Percentiles rank a stretch among this genome's conserved stretches.
Conservation (phyloP, 2,888 invertebrate genomes). For the Dastarcus helophoroides region DNA sequence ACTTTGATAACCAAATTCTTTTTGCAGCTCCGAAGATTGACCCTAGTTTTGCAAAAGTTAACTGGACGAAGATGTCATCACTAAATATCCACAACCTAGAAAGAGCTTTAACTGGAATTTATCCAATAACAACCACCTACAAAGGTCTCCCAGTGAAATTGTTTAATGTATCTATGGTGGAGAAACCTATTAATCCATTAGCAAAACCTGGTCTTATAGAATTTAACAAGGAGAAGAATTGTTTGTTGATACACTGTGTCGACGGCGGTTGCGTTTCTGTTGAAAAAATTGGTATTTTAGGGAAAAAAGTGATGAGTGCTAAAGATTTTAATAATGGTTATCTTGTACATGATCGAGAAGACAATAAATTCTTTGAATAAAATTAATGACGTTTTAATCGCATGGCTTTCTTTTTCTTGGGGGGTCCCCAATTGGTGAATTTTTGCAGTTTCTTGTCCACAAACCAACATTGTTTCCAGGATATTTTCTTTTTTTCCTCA, state of each 20-base stretch:
- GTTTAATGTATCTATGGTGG: constrained; percentile 32
- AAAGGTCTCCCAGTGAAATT: constrained; percentile 50
- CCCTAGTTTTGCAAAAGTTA: constrained; percentile 46
- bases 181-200: constrained; percentile 4
- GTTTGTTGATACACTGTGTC: constrained; percentile 55
- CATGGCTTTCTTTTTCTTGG: no score
- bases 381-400: no score
- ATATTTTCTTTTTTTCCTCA: no score
- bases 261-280: constrained; percentile 55
- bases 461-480: no score
- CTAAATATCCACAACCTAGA: constrained; percentile 56
- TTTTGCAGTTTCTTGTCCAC: no score
- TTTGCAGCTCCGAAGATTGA: constrained; percentile 65
- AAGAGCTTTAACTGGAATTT: constrained; percentile 55
- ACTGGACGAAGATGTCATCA: constrained; percentile 56
- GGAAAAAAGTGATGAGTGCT: constrained; percentile 63
- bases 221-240: constrained; percentile 46
- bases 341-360: no score
- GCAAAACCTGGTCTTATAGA: constrained; percentile 45
- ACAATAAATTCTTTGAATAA: no score
- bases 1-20: no score
- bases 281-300: constrained; percentile 50
- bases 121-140: constrained; percentile 51
- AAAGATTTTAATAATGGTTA: constrained; percentile 81
- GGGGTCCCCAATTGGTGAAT: no score